Percentiles rank a stretch among this genome's conserved stretches.
These are phyloP conservation scores for Aptenodytes patagonicus DNA, from an alignment of 2,113 vertebrate species.

Conservation along the genomic window DNA sequence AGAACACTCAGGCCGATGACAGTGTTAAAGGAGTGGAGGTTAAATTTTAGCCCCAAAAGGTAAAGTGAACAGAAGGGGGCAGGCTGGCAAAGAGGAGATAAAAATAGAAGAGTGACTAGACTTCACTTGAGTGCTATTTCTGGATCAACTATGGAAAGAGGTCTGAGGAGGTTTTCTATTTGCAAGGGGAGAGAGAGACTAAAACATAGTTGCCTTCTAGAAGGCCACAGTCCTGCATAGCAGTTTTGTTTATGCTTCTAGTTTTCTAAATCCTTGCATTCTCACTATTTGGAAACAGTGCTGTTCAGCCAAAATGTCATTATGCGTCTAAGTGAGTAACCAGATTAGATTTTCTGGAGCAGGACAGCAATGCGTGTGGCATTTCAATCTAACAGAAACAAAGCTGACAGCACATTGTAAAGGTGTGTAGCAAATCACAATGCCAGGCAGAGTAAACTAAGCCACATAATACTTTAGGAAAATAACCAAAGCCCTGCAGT, in stretches of 20 bases:
- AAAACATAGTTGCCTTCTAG: not conserved
- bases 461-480: not conserved
- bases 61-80: slow-evolving; percentile 22
- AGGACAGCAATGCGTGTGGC: slow-evolving; percentile 25
- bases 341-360: slow-evolving; percentile 43
- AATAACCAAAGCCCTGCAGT: slow-evolving; percentile 12
- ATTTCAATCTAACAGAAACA: slow-evolving; percentile 48
- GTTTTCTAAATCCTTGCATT: not conserved
- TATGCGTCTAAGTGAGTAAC: not conserved
- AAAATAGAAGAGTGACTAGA: slow-evolving; percentile 43
- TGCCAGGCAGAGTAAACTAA: slow-evolving; percentile 17
- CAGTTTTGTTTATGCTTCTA: not conserved
- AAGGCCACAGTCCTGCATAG: not conserved
- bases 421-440: not conserved
- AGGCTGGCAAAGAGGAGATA: not conserved
- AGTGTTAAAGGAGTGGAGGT: not conserved
- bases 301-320: slow-evolving; percentile 5
- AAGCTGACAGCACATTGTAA: slow-evolving; percentile 24
- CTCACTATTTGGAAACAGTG: not conserved
- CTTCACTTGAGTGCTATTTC: slow-evolving; percentile 43
- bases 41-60: not conserved
- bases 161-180: not conserved
- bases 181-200: not conserved
- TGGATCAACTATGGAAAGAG: not conserved
- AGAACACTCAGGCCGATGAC: not conserved